A percentile compares a stretch with the other conserved stretches of the same genome.
phyloP scores from a whole-genome alignment of 2,113 vertebrate species.

The Ascaphus truei region DNA sequence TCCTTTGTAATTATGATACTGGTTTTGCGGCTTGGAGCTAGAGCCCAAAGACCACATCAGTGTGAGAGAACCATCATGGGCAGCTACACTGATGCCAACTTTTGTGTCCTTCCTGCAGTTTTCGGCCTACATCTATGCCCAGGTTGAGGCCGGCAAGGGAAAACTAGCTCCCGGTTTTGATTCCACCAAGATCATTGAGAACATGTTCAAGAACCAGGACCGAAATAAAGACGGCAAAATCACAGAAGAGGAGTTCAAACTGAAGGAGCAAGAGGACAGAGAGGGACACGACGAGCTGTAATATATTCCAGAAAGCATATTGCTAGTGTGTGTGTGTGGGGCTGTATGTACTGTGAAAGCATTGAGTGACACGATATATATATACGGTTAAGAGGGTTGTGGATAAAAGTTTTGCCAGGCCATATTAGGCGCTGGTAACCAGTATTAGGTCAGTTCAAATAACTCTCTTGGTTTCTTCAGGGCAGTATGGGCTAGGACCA shows the following conservation, averaged over 20 bases:
- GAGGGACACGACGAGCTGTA: conserved; percentile 86
- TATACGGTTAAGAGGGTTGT: not conserved
- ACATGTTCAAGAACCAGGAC: conserved; percentile 97
- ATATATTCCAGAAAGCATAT: conserved; percentile 34
- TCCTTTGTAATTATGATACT: too few relatives aligned
- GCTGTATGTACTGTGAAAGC: conserved; percentile 10
- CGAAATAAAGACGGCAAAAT: conserved; percentile 88
- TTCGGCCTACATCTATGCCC: conserved; percentile 83
- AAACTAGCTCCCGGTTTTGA: conserved; percentile 92
- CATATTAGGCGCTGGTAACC: not conserved
- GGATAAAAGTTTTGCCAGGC: not conserved
- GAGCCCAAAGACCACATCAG: too few relatives aligned
- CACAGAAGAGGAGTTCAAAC: conserved; percentile 84
- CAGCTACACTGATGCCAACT: too few relatives aligned
- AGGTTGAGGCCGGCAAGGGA: conserved; percentile 85
- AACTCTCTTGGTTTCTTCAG: too few relatives aligned
- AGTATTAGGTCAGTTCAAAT: not conserved
- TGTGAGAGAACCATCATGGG: too few relatives aligned
- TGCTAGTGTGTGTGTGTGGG: not conserved
- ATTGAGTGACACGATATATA: not conserved
- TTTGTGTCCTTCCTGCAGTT: conserved; percentile 80
- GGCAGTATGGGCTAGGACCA: too few relatives aligned
- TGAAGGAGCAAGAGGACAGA: conserved; percentile 86
- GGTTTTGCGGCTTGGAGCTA: too few relatives aligned
- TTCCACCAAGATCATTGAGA: conserved; percentile 83